Base-by-base conservation (phyloP, 2,113 vertebrate genomes). In the Lepisosteus oculatus region DNA sequence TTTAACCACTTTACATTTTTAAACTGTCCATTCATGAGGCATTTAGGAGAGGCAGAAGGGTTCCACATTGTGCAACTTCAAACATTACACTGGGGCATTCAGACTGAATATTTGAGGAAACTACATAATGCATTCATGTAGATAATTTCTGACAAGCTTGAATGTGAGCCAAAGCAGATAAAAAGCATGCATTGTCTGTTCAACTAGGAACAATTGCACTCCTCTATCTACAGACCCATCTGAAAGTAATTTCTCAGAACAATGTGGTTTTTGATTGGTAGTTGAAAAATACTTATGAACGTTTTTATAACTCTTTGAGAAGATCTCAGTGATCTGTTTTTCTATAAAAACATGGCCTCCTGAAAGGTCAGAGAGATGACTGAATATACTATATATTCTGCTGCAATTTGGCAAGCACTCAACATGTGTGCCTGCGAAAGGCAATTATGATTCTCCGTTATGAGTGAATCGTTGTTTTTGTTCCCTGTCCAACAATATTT, bases 211-310 rank as follows among this genome's bases (percentile, higher is more conserved):
- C 93, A 95, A 95, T 95, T 94, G 90, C 86, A 85, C 89, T 90
- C 85, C 91, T 86, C 68, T 90, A 92, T 91, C 87, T 91, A 82
- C 92, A 87, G 88, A 86, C 84, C 87, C 95, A 98, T 95, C 96
- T 97, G 95, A 95, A 95, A 97, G 89, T 90, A 91, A 95, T 97
- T 97, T 96, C 86, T 83, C 82, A 85, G 87, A 95, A 94, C 94
- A 94, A 91, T 94, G 92, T 87, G 92, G 92, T 91, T 94, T 93
- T 92, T 95, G 92, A 93, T 94, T 91, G 92, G 93, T 93, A 87
- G 90, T 87, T 92, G 89, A 92, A 92, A 91, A 85, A 89, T 91
- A 91, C 94, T 81, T 81, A 76, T 85, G 86, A 89, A 90, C 92
- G 91, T 93, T 89, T 93, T 89, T 92, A 87, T 89, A 92, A 91